phyloP scores from a whole-genome alignment of 2,888 invertebrate genomes.

The Lycophotia porphyrea region DNA sequence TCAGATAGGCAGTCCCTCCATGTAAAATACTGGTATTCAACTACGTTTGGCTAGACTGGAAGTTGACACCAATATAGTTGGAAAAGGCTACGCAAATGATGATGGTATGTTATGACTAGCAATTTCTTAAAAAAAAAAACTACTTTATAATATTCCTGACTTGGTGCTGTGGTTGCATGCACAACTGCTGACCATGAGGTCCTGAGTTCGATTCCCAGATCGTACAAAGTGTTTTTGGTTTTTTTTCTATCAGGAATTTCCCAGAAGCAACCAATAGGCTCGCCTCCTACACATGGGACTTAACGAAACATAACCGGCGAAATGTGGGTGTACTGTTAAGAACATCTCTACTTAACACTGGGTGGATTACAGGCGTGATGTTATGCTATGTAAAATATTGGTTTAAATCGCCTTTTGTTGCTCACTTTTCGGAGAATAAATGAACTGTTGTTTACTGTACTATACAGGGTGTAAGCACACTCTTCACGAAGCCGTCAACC shows the following conservation, averaged over 20 bases:
- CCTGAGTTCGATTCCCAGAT: neutral
- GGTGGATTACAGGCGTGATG: neutral
- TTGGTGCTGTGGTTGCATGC: neutral
- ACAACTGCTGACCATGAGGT: neutral
- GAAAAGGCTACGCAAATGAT: neutral
- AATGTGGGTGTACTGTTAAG: neutral
- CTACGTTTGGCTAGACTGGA: neutral
- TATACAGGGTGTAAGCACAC: too few relatives aligned
- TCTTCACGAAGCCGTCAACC: too few relatives aligned
- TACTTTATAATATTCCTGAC: neutral
- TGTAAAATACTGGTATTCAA: neutral
- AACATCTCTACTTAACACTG: neutral
- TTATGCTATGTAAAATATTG: neutral
- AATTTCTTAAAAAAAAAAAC: neutral
- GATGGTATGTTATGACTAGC: neutral
- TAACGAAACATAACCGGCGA: neutral
- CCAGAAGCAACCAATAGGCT: neutral
- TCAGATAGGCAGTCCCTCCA: neutral
- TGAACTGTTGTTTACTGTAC: neutral
- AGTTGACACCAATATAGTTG: neutral
- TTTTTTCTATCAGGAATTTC: neutral
- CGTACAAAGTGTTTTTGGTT: neutral
- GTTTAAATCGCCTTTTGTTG: neutral
- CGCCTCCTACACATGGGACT: too few relatives aligned
- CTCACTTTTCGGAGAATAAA: neutral